Evolutionary conservation across 2,888 invertebrate species (phyloP), one percentile per base, ranked within the genome.

Genomic region (Cylindroiulus punctatus): DNA sequence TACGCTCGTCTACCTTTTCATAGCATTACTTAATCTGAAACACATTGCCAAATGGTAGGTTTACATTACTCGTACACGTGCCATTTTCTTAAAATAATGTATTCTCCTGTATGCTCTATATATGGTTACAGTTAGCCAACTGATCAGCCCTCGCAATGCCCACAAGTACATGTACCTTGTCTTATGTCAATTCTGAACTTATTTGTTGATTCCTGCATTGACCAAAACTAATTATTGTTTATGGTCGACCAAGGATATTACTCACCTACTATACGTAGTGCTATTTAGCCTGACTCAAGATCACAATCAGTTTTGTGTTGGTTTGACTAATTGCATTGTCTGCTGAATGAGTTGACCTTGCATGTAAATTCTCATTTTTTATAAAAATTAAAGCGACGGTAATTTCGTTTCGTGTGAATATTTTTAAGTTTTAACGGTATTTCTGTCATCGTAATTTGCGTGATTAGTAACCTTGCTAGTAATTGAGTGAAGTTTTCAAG

Each of bases 241-340:
- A 30, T 44, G 17, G 30, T 30, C 14, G 30, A 14, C 76, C 76
- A 76, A 76, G 76, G 76, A 30, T 76, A 76, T 17, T 14, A 22
- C 22, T 57, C 19, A 3, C 22, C 4, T 22, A n/a, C 17, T 30
- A 17, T 76, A 76, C 76, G 26, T 57, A 76, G 14, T 76, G 76
- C 30, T 2, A 26, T 76, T 26, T 1, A 30, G 14, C 8, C 65
- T 17, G 47, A n/a, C 52, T n/a, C 52, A 52, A 52, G n/a, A 52
- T 52, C n/a, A 76, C 3, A 76, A 76, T 30, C 76, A 14, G 76
- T 76, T 76, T 76, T 26, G 2, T 30, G 12, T 76, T 30, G 76
- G 76, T 76, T 76, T 76, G 76, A 76, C 76, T 76, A 76, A 76
- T 76, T 76, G 30, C 30, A 30, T 76, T 17, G 76, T 76, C 76